Evolutionary conservation across 2,113 vertebrate genomes (phyloP).

Genomic region (Pituophis catenifer): DNA sequence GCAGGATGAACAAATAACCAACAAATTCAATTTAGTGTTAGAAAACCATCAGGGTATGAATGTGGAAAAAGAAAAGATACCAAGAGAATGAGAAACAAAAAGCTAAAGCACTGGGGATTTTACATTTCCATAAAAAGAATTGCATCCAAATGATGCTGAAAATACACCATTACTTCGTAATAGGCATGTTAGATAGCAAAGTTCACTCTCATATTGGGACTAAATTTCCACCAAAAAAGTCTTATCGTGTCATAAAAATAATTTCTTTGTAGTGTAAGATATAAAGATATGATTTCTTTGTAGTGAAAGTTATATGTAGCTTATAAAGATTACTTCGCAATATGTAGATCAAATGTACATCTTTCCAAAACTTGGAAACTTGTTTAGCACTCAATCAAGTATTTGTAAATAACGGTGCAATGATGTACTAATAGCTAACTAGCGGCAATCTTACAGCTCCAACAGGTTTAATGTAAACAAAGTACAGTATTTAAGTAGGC

Average conservation of each 20-base stretch:
- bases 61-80: slow-evolving; percentile 10
- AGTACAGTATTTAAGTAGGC: not conserved
- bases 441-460: not conserved
- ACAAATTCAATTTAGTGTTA: slow-evolving; percentile 22
- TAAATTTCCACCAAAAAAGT: not conserved
- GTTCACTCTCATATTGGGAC: not conserved
- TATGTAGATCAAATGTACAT: not conserved
- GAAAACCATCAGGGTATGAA: not conserved
- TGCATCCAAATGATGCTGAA: not conserved
- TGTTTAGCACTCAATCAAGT: not conserved
- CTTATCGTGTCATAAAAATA: not conserved
- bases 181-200: not conserved
- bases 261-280: not conserved
- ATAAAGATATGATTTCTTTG: not conserved
- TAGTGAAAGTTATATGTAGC: not conserved
- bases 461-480: not conserved
- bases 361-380: not conserved
- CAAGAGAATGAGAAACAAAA: not conserved
- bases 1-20: slow-evolving; percentile 23
- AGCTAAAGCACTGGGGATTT: not conserved
- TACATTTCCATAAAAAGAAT: not conserved
- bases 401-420: not conserved
- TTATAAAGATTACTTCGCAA: not conserved
- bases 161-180: not conserved
- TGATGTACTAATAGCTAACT: not conserved